These are phyloP conservation scores for Chamaetylas fuelleborni DNA, from an alignment of 2,113 vertebrate genomes.

Conservation along the genomic window DNA sequence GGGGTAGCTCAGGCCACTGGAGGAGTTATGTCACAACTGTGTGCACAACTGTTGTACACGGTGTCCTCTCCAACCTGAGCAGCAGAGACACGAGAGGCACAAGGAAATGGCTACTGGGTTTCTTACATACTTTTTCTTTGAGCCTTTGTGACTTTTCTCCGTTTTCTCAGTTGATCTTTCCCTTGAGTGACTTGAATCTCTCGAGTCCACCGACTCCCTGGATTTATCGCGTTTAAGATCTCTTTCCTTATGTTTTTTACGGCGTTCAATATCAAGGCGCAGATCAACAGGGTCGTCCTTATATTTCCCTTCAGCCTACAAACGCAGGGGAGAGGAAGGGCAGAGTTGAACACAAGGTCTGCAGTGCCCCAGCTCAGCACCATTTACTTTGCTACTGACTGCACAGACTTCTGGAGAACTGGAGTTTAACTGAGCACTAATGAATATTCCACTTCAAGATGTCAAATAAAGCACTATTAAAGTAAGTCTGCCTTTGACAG, in stretches of 20 bases:
- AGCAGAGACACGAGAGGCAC: neutral
- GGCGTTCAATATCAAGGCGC: slow-evolving; percentile 93
- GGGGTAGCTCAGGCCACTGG: neutral
- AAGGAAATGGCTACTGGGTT: slow-evolving; percentile 3
- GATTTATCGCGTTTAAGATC: slow-evolving; percentile 85
- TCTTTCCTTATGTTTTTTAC: slow-evolving; percentile 92
- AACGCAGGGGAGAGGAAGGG: slow-evolving; percentile 46
- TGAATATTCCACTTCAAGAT: neutral
- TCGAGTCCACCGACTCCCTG: slow-evolving; percentile 80
- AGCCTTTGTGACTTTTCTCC: slow-evolving; percentile 84
- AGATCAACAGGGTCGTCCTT: slow-evolving; percentile 91
- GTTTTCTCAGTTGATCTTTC: slow-evolving; percentile 86
- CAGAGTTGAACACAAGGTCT: neutral
- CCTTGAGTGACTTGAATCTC: slow-evolving; percentile 82
- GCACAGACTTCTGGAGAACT: slow-evolving; percentile 23
- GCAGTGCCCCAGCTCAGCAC: neutral
- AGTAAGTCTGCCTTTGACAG: neutral
- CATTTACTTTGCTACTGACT: slow-evolving; percentile 40
- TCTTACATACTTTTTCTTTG: slow-evolving; percentile 86
- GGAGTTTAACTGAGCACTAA: slow-evolving; percentile 27
- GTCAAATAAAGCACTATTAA: neutral
- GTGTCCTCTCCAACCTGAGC: neutral
- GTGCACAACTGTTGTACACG: neutral
- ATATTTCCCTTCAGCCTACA: slow-evolving; percentile 85
- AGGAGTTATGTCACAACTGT: neutral